Base-by-base conservation (phyloP, 92 coral and sea anemone species). In the Porites evermanni region DNA sequence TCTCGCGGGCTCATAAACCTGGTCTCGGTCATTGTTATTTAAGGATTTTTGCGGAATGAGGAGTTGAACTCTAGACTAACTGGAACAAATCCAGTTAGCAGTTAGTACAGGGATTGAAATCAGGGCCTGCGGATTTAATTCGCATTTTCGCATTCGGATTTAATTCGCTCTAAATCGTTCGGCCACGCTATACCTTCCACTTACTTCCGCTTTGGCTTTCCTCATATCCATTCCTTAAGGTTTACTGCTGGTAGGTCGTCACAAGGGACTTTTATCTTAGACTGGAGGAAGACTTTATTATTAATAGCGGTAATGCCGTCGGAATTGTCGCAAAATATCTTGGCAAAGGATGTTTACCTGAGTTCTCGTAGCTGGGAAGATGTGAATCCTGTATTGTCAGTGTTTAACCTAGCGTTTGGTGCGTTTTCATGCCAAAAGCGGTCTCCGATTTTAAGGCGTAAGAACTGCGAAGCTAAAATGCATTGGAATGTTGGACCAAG, bases 401-500 rank as follows among this genome's bases (percentile, higher is more conserved):
- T 26, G 23, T 44, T 8, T 1, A 23, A 54, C 51, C n/a, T 7
- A 12, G 56, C 79, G 8, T 56, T 8, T 1, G 60, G 24, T 10
- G 54, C 65, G 19, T 54, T 64, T 38, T 80, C 85, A n/a, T 51
- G 17, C 85, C 85, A 80, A 44, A 80, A 80, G 10, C 85, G 85
- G 24, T 66, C 85, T 18, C 85, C 77, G n/a, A 21, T 13, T 53
- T 76, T 76, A 74, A 88, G 74, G 1, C 86, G 85, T 50, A 56
- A 56, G 80, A 92, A 92, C 44, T 92, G 94, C 21, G 56, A 68
- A 13, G 82, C 86, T 7, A 92, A 54, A 32, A 92, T 67, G 23
- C 92, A 92, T 16, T 81, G 88, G 60, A 89, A 88, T 1, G 94
- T 92, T 18, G 94, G 94, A 1, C 94, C 94, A 8, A 92, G 65